A percentile compares a stretch with the other conserved stretches of the same genome.
These are phyloP conservation scores for Phataginus tetradactyla DNA, from an alignment of 2,797 vertebrate species.

Conservation along the genomic window DNA sequence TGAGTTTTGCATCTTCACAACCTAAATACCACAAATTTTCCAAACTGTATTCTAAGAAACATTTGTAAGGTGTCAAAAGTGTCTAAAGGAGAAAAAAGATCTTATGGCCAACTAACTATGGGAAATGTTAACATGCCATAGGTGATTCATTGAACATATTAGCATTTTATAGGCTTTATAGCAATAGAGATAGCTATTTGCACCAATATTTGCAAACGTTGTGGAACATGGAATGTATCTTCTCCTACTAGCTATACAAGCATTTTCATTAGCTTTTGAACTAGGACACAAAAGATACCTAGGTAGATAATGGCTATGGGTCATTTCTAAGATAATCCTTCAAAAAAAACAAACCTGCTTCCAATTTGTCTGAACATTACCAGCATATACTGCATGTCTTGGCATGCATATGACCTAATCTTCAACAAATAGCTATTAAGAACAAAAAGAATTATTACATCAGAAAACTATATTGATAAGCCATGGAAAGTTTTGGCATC, in stretches of 20 bases:
- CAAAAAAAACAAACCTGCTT: neutral
- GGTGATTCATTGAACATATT: neutral
- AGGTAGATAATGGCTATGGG: neutral
- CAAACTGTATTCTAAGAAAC: neutral
- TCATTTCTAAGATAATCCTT: neutral
- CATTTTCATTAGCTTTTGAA: neutral
- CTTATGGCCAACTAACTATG: neutral
- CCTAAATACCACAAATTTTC: neutral
- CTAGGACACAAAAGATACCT: neutral
- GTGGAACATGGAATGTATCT: neutral
- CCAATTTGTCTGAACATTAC: neutral
- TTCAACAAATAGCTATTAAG: neutral
- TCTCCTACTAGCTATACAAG: neutral
- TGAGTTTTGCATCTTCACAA: neutral
- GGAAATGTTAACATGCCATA: neutral
- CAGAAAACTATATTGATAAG: neutral
- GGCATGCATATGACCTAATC: neutral
- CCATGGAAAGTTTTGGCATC: neutral
- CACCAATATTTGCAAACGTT: neutral
- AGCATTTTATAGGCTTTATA: neutral
- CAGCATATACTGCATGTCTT: neutral
- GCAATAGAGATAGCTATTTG: neutral
- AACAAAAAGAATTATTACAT: neutral
- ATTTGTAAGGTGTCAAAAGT: neutral
- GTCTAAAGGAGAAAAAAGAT: neutral